Percentiles rank a stretch among this genome's conserved stretches.
phyloP scores from a whole-genome alignment of 2,113 vertebrate species.

The Gopherus evgoodei region DNA sequence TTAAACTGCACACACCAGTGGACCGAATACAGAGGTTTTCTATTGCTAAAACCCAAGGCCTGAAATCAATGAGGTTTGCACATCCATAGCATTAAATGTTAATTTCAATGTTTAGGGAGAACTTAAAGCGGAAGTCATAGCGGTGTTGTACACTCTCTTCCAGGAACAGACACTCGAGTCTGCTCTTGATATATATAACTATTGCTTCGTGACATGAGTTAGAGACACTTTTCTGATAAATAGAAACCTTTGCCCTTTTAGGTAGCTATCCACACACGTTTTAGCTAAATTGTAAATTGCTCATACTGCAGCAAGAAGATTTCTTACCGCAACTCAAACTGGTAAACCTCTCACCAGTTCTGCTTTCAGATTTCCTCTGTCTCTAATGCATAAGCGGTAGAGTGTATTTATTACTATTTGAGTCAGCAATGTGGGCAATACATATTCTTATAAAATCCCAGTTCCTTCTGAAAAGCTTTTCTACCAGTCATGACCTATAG shows the following conservation, averaged over 20 bases:
- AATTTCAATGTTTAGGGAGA: neutral
- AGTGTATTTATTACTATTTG: conserved; percentile 11
- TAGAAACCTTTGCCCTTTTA: conserved; percentile 51
- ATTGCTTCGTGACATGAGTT: conserved; percentile 52
- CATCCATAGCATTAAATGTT: neutral
- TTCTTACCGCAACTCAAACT: conserved; percentile 40
- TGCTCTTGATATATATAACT: conserved; percentile 48
- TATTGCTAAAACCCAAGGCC: neutral
- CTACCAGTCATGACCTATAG: neutral
- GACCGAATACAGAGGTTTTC: neutral
- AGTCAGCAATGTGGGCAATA: conserved; percentile 17
- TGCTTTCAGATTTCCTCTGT: conserved; percentile 35
- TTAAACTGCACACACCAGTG: neutral
- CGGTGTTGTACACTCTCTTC: conserved; percentile 2
- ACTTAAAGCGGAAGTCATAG: neutral
- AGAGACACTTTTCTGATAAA: conserved; percentile 35
- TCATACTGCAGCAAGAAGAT: conserved; percentile 33
- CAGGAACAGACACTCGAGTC: conserved; percentile 22
- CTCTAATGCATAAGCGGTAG: neutral
- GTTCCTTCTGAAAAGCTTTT: conserved; percentile 22
- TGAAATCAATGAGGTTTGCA: neutral
- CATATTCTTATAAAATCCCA: conserved; percentile 3
- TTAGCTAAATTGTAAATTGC: conserved; percentile 59
- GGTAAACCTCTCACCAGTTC: conserved; percentile 43
- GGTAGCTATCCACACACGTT: neutral